Evolutionary conservation across 2,797 vertebrate species (phyloP), one percentile per base, ranked within the genome.

Genomic region (Argyrosomus regius): DNA sequence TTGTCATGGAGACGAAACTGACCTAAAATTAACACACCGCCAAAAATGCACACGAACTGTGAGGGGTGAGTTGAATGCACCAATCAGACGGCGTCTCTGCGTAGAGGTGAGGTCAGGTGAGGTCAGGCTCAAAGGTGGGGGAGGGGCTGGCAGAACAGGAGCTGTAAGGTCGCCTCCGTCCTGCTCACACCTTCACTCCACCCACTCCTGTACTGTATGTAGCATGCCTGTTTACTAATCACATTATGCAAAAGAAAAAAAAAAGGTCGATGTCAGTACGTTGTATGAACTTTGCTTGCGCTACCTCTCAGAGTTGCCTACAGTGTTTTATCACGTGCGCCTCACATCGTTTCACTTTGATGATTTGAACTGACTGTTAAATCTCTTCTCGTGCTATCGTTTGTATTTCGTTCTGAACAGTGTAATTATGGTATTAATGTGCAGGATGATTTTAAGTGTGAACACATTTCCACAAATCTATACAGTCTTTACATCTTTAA

Each of bases 171-270:
- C 43, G 3, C 31, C 26, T 49, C 52, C 22, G 0, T 22, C 35
- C 71, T 1, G 9, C 54, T 12, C 43, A 28, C 68, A 20, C 56
- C 59, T 48, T 56, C 45, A 26, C 65, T 60, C 60, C 65, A 8
- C 69, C 66, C 56, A 35, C 74, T 63, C 53, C 75, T 81, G 77
- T 64, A 24, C 71, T 82, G 80, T 89, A 87, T 89, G 88, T 92
- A 92, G 92, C 91, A 91, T 93, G 90, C 75, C 81, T 85, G 80
- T 89, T 79, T 84, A 90, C 63, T 89, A 75, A 79, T 68, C 84
- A 87, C 85, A 81, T 90, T 87, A 89, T 93, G 90, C 89, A 91
- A 87, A 43, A 22, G 26, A 17, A 52, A 50, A 35, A 28, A 28
- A 35, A 35, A 35, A 9, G 83, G 70, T 74, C 16, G 11, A 58